Base-by-base conservation (phyloP, 2,113 vertebrate species). In the Silurus meridionalis region DNA sequence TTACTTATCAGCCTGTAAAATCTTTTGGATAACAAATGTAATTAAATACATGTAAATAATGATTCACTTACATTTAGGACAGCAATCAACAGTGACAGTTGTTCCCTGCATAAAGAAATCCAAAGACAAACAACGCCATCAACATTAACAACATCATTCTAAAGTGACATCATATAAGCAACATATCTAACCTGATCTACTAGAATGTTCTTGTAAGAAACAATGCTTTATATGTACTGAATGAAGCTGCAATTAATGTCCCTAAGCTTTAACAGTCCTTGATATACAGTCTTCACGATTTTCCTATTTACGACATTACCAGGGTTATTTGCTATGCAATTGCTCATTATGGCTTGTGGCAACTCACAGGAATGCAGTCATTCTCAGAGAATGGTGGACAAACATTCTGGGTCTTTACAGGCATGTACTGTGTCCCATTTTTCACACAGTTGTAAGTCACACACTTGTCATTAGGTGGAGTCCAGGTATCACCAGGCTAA, bases 321-420 rank as follows among this genome's bases (percentile, higher is more conserved):
- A 58, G 37, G 50, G 15, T 58, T 46, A 67, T 0, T 37, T 67
- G 46, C 60, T 21, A 75, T 23, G 37, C 37, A 37, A 37, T 37
- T 37, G 46, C 21, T n/a, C 1, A 14, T 11, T 52, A 13, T 86
- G n/a, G 23, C 37, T n/a, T 81, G 23, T 58, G 0, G 48, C 81
- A 63, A 91, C 94, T 92, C 92, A 97, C 96, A 82, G 91, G 88
- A 74, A 95, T 74, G 0, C 96, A 96, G 25, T 95, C 90, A 11
- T 14, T 23, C 0, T 92, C 88, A 2, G 93, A 2, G 4, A 91
- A 92, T 4, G 13, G 13, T 0, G 95, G 95, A 80, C 96, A 96
- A 17, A 85, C 11, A 67, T 2, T 91, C 84, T 90, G 93, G 7
- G 46, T 75, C 69, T 94, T 90, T 0, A 93, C 77, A 8, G 92